These are phyloP conservation scores for Phataginus tricuspis DNA, from an alignment of 2,797 vertebrate species.

Conservation along the genomic window DNA sequence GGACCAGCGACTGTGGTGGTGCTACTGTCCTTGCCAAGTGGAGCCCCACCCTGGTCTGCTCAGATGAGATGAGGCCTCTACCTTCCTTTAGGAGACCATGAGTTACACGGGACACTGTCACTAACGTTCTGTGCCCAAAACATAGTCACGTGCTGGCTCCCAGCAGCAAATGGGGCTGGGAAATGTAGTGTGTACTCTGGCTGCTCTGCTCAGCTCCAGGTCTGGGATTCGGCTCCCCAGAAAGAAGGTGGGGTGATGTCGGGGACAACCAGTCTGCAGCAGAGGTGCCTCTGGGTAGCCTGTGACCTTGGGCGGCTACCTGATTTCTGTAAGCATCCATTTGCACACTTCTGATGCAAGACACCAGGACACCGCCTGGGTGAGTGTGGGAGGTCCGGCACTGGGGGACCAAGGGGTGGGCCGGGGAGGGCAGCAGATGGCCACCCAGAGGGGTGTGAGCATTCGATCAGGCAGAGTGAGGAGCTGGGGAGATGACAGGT, in stretches of 20 bases:
- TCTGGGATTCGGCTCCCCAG: neutral
- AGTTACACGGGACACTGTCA: neutral
- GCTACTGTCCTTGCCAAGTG: neutral
- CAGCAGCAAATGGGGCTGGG: neutral
- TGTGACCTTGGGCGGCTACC: neutral
- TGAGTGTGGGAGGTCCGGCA: neutral
- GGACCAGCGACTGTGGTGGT: neutral
- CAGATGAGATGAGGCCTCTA: accelerated
- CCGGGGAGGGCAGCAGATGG: neutral
- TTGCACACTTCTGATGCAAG: neutral
- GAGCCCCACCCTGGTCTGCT: neutral
- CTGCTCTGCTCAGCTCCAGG: neutral
- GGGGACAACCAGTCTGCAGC: neutral
- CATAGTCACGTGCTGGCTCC: accelerated
- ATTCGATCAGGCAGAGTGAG: neutral
- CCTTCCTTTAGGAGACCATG: no score
- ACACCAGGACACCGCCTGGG: accelerated
- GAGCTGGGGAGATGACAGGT: neutral
- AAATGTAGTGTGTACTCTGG: accelerated
- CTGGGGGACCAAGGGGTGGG: neutral
- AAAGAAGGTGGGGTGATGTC: accelerated
- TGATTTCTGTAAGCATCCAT: neutral
- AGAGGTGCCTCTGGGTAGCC: neutral
- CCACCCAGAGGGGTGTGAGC: neutral
- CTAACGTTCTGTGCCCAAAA: neutral